phyloP scores from a whole-genome alignment of 2,888 invertebrate species.

The Marasmarcha lunaedactyla region DNA sequence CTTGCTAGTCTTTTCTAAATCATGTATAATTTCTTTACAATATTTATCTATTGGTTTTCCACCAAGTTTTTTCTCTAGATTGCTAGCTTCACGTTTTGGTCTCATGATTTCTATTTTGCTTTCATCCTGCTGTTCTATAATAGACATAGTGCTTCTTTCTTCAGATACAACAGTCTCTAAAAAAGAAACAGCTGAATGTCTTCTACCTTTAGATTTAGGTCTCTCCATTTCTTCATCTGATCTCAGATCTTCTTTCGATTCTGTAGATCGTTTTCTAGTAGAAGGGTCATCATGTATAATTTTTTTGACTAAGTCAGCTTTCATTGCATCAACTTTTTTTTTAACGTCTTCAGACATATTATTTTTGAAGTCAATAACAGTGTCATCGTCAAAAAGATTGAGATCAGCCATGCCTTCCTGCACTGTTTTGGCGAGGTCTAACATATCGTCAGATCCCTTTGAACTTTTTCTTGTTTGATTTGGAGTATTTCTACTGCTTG shows the following conservation, averaged over 20 bases:
- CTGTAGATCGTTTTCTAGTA: constrained; percentile 39
- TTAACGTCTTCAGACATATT: constrained; percentile 37
- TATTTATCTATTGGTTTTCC: constrained; percentile 49
- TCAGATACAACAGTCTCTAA: constrained; percentile 24
- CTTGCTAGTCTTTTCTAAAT: constrained; percentile 53
- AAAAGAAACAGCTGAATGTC: constrained; percentile 45
- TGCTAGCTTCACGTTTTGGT: constrained; percentile 28
- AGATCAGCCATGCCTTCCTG: constrained; percentile 68
- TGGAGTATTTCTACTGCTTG: constrained; percentile 25
- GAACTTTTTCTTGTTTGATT: constrained; percentile 34
- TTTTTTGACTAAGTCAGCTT: constrained; percentile 46
- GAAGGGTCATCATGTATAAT: constrained; percentile 41
- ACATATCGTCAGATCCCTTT: constrained; percentile 49
- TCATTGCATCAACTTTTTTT: constrained; percentile 47
- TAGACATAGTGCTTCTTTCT: constrained; percentile 27
- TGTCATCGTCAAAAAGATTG: constrained; percentile 41
- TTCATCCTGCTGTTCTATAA: constrained; percentile 23
- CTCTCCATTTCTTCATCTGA: constrained; percentile 30
- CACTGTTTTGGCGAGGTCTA: constrained; percentile 65
- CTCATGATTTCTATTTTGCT: constrained; percentile 12
- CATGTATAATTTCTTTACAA: constrained; percentile 54
- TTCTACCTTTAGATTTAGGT: constrained; percentile 47
- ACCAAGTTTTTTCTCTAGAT: constrained; percentile 28
- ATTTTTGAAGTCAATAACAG: constrained; percentile 25
- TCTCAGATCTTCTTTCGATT: constrained; percentile 45